Evolutionary conservation across 2,113 vertebrate genomes (phyloP).

Genomic region (Cephalopterus ornatus): DNA sequence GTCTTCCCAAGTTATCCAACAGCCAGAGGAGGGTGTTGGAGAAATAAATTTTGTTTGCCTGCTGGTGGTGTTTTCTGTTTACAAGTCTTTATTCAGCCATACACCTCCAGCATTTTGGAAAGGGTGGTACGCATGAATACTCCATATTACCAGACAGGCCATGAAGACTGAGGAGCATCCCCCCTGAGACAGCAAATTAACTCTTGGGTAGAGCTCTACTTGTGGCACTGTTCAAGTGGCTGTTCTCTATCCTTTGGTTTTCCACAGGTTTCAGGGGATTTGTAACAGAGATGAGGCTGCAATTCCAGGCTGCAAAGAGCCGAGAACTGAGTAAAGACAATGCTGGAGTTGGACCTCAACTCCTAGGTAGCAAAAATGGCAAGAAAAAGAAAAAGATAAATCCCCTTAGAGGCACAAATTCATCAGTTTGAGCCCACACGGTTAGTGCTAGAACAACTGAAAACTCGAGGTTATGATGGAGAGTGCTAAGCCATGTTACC

Average conservation of each 20-base stretch:
- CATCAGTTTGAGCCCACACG: background rate
- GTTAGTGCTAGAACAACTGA: background rate
- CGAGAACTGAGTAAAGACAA: background rate
- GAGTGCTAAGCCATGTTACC: background rate
- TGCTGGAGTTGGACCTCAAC: background rate
- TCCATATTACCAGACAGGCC: accelerated
- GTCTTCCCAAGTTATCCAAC: background rate
- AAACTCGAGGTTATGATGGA: background rate
- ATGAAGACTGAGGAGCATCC: background rate
- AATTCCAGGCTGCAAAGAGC: background rate
- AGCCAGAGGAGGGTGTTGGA: background rate
- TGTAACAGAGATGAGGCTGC: background rate
- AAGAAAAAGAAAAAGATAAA: background rate
- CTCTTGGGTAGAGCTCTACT: background rate
- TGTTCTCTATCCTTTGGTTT: background rate
- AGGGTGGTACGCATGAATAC: background rate
- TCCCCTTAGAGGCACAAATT: background rate
- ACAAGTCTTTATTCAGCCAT: background rate
- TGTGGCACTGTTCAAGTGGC: background rate
- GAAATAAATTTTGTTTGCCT: background rate
- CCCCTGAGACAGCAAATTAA: background rate
- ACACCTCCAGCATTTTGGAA: background rate
- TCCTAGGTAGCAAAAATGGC: background rate
- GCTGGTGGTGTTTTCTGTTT: background rate
- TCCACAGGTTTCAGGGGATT: background rate